Evolutionary conservation across 2,888 invertebrate species (phyloP).

Genomic region (Drosophila sordidula): DNA sequence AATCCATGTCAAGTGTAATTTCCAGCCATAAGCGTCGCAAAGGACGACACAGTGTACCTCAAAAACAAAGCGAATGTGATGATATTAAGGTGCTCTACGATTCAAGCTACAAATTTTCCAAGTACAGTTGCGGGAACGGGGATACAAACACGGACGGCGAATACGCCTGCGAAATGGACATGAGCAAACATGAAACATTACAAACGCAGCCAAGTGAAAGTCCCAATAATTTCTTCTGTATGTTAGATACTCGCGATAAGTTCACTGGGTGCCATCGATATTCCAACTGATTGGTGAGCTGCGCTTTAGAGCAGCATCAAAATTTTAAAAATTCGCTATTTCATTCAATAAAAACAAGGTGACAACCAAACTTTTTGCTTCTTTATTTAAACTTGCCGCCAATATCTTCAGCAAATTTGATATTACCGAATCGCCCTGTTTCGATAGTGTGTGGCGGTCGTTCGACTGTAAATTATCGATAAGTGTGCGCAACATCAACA

Average conservation of each 20-base stretch:
- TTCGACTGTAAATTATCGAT: conserved; percentile 24
- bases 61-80: not conserved
- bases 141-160: not conserved
- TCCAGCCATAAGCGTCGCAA: not conserved
- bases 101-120: conserved; percentile 51
- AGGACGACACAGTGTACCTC: not conserved
- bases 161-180: not conserved
- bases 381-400: not conserved
- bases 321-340: conserved; percentile 7
- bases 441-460: conserved; percentile 15
- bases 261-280: not conserved
- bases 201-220: not conserved
- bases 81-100: conserved; percentile 60
- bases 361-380: not conserved
- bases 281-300: not conserved
- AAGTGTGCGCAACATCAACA: conserved; percentile 24
- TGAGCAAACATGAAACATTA: not conserved
- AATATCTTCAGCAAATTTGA: not conserved
- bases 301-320: not conserved
- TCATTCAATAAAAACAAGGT: conserved; percentile 18
- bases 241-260: conserved; percentile 15
- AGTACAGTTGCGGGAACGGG: conserved; percentile 1
- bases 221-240: conserved; percentile 33
- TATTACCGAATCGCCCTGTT: not conserved
- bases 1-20: not conserved